Evolutionary conservation across 2,113 vertebrate genomes (phyloP).

Genomic region (Colinus virginianus): DNA sequence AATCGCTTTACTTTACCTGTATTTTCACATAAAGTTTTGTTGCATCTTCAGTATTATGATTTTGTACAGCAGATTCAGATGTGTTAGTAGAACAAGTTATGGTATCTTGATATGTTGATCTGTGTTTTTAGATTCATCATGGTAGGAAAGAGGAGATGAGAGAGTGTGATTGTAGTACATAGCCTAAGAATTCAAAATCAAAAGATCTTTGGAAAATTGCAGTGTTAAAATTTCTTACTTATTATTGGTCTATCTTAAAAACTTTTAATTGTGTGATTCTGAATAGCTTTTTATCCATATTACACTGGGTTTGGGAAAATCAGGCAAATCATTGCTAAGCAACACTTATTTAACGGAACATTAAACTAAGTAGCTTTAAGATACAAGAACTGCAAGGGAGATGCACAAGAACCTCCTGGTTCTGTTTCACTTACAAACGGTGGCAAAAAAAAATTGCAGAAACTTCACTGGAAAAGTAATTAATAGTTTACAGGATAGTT

Average conservation of each 20-base stretch:
- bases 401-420: neutral
- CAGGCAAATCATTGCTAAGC: neutral
- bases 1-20: neutral
- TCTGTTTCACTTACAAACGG: neutral
- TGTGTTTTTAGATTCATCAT: neutral
- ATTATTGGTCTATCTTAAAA: neutral
- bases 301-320: neutral
- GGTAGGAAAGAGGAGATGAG: neutral
- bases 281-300: neutral
- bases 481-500: neutral
- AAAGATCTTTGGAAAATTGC: neutral
- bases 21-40: neutral
- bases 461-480: neutral
- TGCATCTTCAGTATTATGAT: neutral
- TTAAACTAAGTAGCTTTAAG: conserved; percentile 33
- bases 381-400: neutral
- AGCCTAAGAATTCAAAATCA: neutral
- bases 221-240: neutral
- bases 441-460: neutral
- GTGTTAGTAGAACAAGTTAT: neutral
- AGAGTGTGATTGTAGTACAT: neutral
- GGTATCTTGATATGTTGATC: neutral
- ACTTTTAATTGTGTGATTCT: neutral
- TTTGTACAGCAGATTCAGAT: neutral
- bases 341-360: neutral